Conservation (phyloP, 2,797 vertebrate genomes). For the Rachycentron canadum region DNA sequence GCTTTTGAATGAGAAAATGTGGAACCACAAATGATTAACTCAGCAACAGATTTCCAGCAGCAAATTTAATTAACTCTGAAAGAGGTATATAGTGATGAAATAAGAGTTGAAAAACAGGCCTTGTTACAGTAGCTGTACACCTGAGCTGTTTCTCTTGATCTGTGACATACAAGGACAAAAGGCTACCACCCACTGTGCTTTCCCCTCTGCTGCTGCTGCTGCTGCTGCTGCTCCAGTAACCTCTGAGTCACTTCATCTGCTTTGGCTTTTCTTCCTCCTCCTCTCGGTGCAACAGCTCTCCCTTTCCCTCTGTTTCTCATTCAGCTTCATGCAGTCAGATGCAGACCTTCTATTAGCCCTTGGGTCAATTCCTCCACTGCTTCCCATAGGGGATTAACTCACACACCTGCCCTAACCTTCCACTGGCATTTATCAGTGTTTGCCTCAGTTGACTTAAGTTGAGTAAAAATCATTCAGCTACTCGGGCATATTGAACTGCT, state of each 20-base stretch:
- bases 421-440: constrained; percentile 76
- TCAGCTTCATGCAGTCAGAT: constrained; percentile 56
- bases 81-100: constrained; percentile 49
- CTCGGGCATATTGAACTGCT: constrained; percentile 64
- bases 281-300: constrained; percentile 31
- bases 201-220: constrained; percentile 59
- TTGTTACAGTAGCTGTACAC: constrained; percentile 42
- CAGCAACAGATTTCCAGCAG: constrained; percentile 35
- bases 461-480: constrained; percentile 74
- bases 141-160: constrained; percentile 57
- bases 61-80: constrained; percentile 60
- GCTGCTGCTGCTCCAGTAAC: constrained; percentile 67
- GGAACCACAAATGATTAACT: constrained; percentile 40
- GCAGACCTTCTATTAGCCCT: constrained; percentile 64
- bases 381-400: constrained; percentile 72
- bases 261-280: constrained; percentile 58
- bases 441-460: constrained; percentile 70
- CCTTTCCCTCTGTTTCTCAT: constrained; percentile 44
- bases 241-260: constrained; percentile 66
- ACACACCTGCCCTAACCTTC: constrained; percentile 77
- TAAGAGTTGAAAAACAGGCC: constrained; percentile 40
- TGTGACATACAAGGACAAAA: constrained; percentile 84
- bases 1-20: constrained; percentile 49
- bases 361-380: constrained; percentile 71
- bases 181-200: constrained; percentile 69